These are phyloP conservation scores for Chionodraco myersi DNA, from an alignment of 2,113 vertebrate species.

Conservation along the genomic window DNA sequence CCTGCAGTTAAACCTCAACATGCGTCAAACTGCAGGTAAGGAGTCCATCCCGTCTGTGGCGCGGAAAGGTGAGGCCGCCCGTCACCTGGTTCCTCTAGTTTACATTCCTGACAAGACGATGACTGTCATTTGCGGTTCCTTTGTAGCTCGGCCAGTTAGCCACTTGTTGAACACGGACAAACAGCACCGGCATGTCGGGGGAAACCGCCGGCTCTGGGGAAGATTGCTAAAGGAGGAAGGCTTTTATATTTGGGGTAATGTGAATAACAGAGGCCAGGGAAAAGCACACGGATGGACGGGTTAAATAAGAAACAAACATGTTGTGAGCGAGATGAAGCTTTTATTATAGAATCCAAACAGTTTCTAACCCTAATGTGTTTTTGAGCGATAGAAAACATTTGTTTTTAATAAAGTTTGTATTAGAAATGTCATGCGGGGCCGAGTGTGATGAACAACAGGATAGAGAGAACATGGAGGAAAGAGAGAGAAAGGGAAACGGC, in stretches of 20 bases:
- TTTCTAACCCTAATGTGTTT: background rate
- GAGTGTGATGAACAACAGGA: slow-evolving; percentile 66
- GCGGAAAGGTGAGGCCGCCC: slow-evolving; percentile 1
- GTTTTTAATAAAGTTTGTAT: slow-evolving; percentile 69
- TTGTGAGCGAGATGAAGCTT: background rate
- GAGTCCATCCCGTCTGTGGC: slow-evolving; percentile 6
- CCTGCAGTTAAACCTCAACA: background rate
- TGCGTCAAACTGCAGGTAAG: slow-evolving; percentile 19
- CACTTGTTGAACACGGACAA: slow-evolving; percentile 71
- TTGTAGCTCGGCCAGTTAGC: background rate
- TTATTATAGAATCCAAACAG: slow-evolving; percentile 5
- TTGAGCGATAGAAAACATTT: slow-evolving; percentile 6
- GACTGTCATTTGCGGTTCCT: slow-evolving; percentile 16
- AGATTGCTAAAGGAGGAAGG: background rate
- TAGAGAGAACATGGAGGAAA: slow-evolving; percentile 78
- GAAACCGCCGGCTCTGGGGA: background rate
- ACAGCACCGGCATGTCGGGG: background rate
- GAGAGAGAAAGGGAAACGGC: slow-evolving; percentile 61
- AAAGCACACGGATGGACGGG: background rate
- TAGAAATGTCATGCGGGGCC: slow-evolving; percentile 51
- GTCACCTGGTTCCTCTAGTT: slow-evolving; percentile 42
- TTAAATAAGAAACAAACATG: slow-evolving; percentile 16
- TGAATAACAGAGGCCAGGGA: slow-evolving; percentile 9
- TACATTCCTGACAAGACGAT: slow-evolving; percentile 3
- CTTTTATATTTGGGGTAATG: slow-evolving; percentile 10